Evolutionary conservation across 64 coral and sea anemone species (phyloP).

Genomic region (Actinia equina): DNA sequence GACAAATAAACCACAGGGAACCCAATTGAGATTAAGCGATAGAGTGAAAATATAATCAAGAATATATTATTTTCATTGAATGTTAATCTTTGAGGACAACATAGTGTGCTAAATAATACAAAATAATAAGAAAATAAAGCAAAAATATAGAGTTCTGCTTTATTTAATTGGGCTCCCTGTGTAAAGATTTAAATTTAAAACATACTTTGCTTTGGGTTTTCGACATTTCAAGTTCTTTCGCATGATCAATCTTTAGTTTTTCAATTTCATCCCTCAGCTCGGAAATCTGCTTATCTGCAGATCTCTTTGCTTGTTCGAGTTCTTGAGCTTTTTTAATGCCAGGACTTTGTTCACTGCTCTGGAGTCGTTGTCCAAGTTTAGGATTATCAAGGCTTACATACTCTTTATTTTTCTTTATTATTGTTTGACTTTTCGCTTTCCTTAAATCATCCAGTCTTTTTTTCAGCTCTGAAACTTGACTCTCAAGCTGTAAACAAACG

Average conservation of each 20-base stretch:
- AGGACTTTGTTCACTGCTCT: slow-evolving; percentile 19
- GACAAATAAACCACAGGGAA: too few species aligned
- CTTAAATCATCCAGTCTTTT: slow-evolving; percentile 44
- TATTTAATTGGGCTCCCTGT: too few species aligned
- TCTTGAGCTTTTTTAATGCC: neutral
- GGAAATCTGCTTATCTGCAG: neutral
- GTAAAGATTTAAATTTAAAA: neutral
- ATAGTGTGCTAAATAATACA: too few species aligned
- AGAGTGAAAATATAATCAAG: too few species aligned
- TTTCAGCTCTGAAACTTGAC: slow-evolving; percentile 54
- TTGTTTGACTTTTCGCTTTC: slow-evolving; percentile 51
- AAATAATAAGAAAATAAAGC: too few species aligned
- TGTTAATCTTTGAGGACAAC: too few species aligned
- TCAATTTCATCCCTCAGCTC: neutral
- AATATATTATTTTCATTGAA: too few species aligned
- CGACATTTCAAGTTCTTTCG: slow-evolving; percentile 26
- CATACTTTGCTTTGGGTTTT: slow-evolving; percentile 17
- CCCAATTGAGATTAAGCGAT: too few species aligned
- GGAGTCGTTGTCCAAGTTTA: neutral
- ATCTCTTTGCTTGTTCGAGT: neutral
- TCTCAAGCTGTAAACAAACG: slow-evolving; percentile 36
- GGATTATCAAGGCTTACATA: slow-evolving; percentile 24
- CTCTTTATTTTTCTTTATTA: slow-evolving; percentile 49
- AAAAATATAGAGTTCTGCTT: too few species aligned
- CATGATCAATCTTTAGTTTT: neutral